A percentile compares a stretch with the other conserved stretches of the same genome.
Evolutionary conservation across 35 echinoderm and acorn worm species (phyloP).

Genomic region (Ophiothrix spiculata): DNA sequence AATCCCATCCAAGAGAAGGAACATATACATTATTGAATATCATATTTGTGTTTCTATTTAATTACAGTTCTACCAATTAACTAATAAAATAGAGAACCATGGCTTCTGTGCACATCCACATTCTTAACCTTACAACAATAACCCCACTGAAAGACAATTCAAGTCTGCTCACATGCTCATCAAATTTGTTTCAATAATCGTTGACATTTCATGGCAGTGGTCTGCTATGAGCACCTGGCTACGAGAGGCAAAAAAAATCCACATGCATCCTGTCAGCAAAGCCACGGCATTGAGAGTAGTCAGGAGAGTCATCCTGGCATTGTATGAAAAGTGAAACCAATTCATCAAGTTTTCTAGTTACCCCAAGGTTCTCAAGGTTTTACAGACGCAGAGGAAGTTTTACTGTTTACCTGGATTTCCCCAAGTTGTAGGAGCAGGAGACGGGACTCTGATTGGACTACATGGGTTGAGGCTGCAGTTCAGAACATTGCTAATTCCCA

Average conservation of each 20-base stretch:
- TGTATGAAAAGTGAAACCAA: conserved; percentile 29
- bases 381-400: conserved; percentile 31
- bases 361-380: neutral
- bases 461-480: conserved; percentile 43
- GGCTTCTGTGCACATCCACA: too few relatives aligned
- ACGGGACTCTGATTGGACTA: conserved; percentile 53
- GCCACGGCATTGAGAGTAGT: conserved; percentile 43
- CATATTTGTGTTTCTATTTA: too few relatives aligned
- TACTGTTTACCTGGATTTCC: conserved; percentile 40
- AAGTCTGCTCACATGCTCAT: too few relatives aligned
- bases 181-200: conserved; percentile 51
- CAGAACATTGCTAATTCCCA: too few relatives aligned
- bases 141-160: too few relatives aligned
- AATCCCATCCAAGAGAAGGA: too few relatives aligned
- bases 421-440: conserved; percentile 25
- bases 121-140: too few relatives aligned
- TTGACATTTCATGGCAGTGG: conserved; percentile 48
- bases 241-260: neutral
- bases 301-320: conserved; percentile 29
- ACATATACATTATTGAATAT: too few relatives aligned
- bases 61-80: too few relatives aligned
- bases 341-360: conserved; percentile 40
- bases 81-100: too few relatives aligned
- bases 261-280: conserved; percentile 50
- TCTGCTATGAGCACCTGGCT: too few relatives aligned